Evolutionary conservation across 2,888 invertebrate genomes (phyloP), one percentile per base, ranked within the genome.

Genomic region (Corbicula japonica): DNA sequence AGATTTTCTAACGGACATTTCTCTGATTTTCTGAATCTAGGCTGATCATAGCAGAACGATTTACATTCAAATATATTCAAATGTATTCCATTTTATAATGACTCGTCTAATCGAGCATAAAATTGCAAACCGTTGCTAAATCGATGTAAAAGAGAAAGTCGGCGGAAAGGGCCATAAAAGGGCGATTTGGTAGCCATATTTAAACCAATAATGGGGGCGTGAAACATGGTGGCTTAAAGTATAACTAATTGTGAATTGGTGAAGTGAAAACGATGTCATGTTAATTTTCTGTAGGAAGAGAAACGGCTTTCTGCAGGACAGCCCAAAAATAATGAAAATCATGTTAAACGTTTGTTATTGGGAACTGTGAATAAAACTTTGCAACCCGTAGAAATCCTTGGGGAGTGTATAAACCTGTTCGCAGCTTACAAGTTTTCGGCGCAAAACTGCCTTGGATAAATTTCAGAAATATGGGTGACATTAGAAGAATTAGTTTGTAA

Each of bases 1-100:
- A 23, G 38, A 30, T 38, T 26, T 35, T 28, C 38, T 48, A 38
- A 65, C 38, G 52, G 28, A 65, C 50, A 50, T 52, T 50, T 65
- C 28, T 65, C 65, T 65, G 26, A 38, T 38, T 52, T 38, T 35
- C 52, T 26, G 23, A 52, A 56, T 56, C 56, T 56, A 34, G 5
- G 32, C 34, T 56, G 35, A 52, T 50, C 69, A 23, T 35, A 41
- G 26, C 48, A 26, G 18, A 28, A 28, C 50, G 46, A 60, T 60
- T 60, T 58, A 8, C 61, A 71, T 71, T 73, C 54, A 72, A 76
- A 74, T 63, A 72, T 75, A 80, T 80, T 80, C 80, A 80, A 80
- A 80, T 80, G 48, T 80, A 80, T 80, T 80, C 80, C 62, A 56
- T 46, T 65, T 72, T 63, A 62, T 76, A 80, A 80, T 80, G 68